Evolutionary conservation across 2,113 vertebrate genomes (phyloP).

Genomic region (Siphamia tubifer): DNA sequence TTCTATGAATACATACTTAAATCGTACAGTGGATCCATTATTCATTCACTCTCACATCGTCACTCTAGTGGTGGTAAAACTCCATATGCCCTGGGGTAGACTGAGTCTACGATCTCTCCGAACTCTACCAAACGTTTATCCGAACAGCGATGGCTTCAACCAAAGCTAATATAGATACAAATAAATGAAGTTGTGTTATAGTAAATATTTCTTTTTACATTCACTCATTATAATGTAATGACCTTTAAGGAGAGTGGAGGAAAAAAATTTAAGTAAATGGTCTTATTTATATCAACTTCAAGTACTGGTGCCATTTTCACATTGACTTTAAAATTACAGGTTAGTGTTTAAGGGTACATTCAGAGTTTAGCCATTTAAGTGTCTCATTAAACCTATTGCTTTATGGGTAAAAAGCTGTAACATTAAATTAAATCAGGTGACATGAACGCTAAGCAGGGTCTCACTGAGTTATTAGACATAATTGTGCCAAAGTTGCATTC

Average conservation of each 20-base stretch:
- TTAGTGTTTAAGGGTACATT: slow-evolving; percentile 32
- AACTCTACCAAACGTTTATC: no score
- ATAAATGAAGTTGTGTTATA: no score
- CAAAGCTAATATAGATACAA: no score
- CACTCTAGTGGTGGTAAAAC: no score
- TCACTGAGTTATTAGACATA: slow-evolving; percentile 30
- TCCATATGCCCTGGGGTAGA: no score
- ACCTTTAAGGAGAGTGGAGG: slow-evolving; percentile 15
- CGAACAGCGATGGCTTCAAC: no score
- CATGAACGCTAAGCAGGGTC: slow-evolving; percentile 27
- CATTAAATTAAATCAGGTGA: slow-evolving; percentile 42
- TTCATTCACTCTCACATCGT: no score
- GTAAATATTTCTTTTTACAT: slow-evolving; percentile 1
- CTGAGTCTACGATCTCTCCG: no score
- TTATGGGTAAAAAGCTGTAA: slow-evolving; percentile 26
- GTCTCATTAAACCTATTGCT: slow-evolving; percentile 43
- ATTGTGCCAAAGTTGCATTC: slow-evolving; percentile 47
- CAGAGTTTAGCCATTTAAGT: slow-evolving; percentile 32
- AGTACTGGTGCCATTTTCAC: slow-evolving; percentile 25
- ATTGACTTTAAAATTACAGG: slow-evolving; percentile 8
- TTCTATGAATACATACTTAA: no score
- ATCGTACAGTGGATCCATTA: no score
- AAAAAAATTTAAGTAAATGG: slow-evolving; percentile 39
- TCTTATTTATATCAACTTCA: slow-evolving; percentile 27
- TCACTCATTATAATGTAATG: slow-evolving; percentile 14